Conservation (phyloP, 2,797 vertebrate species). For the Melanotaenia parkinsoni region DNA sequence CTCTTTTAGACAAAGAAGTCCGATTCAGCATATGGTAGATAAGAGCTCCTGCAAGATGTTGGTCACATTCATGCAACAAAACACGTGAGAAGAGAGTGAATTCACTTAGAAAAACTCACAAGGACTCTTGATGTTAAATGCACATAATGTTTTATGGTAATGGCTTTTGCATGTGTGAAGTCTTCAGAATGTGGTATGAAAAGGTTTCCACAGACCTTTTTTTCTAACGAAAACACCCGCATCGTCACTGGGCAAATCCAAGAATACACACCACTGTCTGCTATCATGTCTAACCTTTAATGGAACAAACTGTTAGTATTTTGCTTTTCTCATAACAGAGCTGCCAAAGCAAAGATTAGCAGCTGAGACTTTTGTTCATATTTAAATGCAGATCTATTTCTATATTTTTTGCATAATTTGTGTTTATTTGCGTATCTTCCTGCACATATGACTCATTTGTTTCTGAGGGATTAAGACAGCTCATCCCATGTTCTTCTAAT, state of each 20-base stretch:
- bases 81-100: background rate
- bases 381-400: constrained; percentile 39
- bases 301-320: too few relatives aligned
- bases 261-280: background rate
- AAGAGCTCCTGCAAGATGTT: background rate
- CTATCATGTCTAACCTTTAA: background rate
- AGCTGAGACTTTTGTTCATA: constrained; percentile 17
- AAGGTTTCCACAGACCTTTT: constrained; percentile 3
- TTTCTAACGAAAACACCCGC: constrained; percentile 12
- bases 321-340: background rate
- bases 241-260: background rate
- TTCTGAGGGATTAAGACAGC: constrained; percentile 48
- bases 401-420: constrained; percentile 35
- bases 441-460: constrained; percentile 44
- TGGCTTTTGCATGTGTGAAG: background rate
- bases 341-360: constrained; percentile 10
- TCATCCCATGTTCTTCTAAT: constrained; percentile 50
- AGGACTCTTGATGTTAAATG: background rate
- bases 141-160: background rate
- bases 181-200: background rate
- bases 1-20: background rate
- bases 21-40: background rate
- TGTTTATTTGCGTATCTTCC: constrained; percentile 29
- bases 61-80: background rate
- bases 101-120: background rate